phyloP scores from a whole-genome alignment of 1,140 invertebrate species.

The Papilio glaucus region DNA sequence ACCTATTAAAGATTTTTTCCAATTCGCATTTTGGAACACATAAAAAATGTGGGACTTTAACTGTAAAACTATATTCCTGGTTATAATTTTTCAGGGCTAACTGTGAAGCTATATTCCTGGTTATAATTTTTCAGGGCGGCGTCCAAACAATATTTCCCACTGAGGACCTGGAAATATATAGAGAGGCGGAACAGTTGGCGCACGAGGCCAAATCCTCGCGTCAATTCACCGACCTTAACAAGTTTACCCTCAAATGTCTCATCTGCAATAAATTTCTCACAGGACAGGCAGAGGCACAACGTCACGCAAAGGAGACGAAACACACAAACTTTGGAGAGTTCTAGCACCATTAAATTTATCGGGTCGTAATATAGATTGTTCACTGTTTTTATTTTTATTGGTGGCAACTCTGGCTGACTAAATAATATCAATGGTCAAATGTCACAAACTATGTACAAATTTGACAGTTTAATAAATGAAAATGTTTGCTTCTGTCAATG shows the following conservation, averaged over 20 bases:
- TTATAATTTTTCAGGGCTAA: too few species aligned
- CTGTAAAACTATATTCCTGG: too few species aligned
- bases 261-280: constrained; percentile 89
- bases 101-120: too few species aligned
- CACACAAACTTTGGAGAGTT: constrained; percentile 96
- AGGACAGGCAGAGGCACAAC: constrained; percentile 91
- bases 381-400: neutral
- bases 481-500: neutral
- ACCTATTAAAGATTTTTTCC: too few species aligned
- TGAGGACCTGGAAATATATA: constrained; percentile 88
- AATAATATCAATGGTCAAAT: neutral
- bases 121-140: constrained; percentile 83
- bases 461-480: neutral
- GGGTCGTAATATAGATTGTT: neutral
- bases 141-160: constrained; percentile 91
- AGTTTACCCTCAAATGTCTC: constrained; percentile 93
- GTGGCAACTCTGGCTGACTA: neutral
- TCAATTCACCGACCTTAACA: constrained; percentile 95
- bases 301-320: constrained; percentile 92
- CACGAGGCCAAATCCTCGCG: constrained; percentile 93
- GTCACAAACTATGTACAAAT: neutral
- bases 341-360: constrained; percentile 62
- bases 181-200: constrained; percentile 92
- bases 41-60: too few species aligned
- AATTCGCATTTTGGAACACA: too few species aligned